Evolutionary conservation across 2,888 invertebrate species (phyloP).

Genomic region (Latrodectus hesperus): DNA sequence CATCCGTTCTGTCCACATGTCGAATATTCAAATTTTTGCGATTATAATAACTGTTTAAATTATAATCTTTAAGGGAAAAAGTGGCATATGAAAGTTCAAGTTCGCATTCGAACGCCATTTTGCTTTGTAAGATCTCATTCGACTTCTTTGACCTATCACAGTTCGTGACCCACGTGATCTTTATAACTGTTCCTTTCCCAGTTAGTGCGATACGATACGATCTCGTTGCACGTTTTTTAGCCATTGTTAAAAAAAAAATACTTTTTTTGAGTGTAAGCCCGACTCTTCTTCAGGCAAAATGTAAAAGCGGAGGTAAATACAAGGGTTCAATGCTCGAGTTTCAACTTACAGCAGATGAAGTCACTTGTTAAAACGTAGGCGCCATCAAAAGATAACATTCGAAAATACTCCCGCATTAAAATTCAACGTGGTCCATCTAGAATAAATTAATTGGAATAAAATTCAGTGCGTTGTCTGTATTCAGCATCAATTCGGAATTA

Average conservation of each 20-base stretch:
- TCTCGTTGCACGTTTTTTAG: background rate
- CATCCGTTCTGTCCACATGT: background rate
- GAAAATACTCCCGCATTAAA: no score
- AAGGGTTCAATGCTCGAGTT: background rate
- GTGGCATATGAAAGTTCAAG: no score
- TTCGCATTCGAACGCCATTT: background rate
- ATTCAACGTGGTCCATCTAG: no score
- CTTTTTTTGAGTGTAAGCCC: background rate
- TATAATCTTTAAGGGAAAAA: no score
- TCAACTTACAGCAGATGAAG: background rate
- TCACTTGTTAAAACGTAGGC: no score
- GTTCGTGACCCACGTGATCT: conserved; percentile 39
- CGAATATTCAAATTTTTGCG: background rate
- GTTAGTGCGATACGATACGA: background rate
- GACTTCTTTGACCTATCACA: conserved; percentile 54
- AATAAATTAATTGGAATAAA: no score
- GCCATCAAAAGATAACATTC: no score
- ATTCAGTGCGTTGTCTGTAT: no score
- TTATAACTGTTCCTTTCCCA: background rate
- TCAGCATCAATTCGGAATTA: no score
- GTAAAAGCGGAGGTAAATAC: background rate
- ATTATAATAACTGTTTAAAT: background rate
- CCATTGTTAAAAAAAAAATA: background rate
- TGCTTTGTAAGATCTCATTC: background rate
- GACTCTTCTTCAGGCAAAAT: conserved; percentile 2